Evolutionary conservation across 2,797 vertebrate genomes (phyloP), one percentile per base, ranked within the genome.

Genomic region (Sternotherus odoratus): DNA sequence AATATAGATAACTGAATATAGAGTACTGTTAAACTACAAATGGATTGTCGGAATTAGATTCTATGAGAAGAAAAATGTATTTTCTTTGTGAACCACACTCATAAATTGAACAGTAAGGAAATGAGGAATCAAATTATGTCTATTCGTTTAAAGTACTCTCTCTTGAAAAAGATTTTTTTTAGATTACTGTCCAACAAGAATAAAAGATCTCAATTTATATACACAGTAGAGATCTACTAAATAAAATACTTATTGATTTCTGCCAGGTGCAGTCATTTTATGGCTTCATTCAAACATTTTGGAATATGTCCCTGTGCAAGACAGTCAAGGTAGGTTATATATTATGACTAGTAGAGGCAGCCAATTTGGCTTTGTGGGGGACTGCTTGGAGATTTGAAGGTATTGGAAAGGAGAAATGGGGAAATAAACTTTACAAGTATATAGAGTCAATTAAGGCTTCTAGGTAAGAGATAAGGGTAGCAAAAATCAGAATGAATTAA

Each of bases 101-200:
- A 63, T 50, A 36, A 81, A 85, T 21, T 46, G 39, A 77, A 78
- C 51, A 95, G 83, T 12, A 79, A 83, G 9, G 19, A 69, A 87
- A 88, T 77, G 17, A 90, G 39, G 28, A 63, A 28, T 77, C 10
- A 82, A 33, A 60, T 5, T 2, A n/a, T 83, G 57, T 51, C 53
- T 48, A 66, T 77, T 89, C 28, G 82, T 89, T 96, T 93, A 87
- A 53, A 83, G 30, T 50, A 85, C 94, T 77, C 1, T 83, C n/a
- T 53, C 21, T 74, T 15, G 30, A 60, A 26, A 79, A 17, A 33
- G 66, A 51, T 57, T 83, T 85, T 66, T 39, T 87, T 79, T 69
- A 91, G 56, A 43, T 69, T 43, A 83, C 3, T 49, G 54, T 79
- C 15, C 17, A 79, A 82, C 51, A 75, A 80, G 28, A 66, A 85